Evolutionary conservation across 2,113 vertebrate genomes (phyloP).

Genomic region (Mellivora capensis): DNA sequence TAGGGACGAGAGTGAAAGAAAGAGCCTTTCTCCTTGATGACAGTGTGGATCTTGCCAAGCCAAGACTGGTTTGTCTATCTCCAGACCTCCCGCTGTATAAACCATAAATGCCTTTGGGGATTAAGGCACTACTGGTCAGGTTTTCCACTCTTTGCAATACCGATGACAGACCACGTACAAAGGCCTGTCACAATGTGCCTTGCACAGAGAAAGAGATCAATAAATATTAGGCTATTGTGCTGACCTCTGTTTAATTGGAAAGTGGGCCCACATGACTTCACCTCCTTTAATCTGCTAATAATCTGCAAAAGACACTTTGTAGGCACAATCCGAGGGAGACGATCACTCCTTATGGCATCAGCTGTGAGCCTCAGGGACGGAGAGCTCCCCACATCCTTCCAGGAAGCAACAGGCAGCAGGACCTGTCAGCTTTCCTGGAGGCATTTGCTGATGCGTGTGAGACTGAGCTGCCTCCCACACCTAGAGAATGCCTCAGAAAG

Average conservation of each 20-base stretch:
- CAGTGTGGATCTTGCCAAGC: not conserved
- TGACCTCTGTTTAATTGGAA: not conserved
- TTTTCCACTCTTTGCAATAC: not conserved
- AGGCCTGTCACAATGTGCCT: not conserved
- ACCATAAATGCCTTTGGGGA: not conserved
- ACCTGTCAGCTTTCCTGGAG: rapidly evolving
- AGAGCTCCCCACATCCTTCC: not conserved
- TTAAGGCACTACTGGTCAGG: not conserved
- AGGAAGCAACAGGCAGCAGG: not conserved
- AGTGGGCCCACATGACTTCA: not conserved
- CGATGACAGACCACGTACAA: not conserved
- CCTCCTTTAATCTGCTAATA: not conserved
- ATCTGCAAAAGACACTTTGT: not conserved
- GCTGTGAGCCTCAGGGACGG: not conserved
- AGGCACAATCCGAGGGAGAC: not conserved
- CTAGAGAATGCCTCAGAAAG: not conserved
- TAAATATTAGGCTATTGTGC: not conserved
- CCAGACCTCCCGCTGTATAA: not conserved
- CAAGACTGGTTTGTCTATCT: not conserved
- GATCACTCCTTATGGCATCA: not conserved
- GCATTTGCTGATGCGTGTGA: not conserved
- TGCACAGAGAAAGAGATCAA: not conserved
- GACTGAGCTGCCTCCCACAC: not conserved
- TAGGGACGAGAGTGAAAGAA: not conserved
- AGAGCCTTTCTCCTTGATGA: not conserved